A percentile compares a stretch with the other conserved stretches of the same genome.
These are phyloP conservation scores for Thaumetopoea pityocampa DNA, from an alignment of 1,140 invertebrate species.

Conservation along the genomic window DNA sequence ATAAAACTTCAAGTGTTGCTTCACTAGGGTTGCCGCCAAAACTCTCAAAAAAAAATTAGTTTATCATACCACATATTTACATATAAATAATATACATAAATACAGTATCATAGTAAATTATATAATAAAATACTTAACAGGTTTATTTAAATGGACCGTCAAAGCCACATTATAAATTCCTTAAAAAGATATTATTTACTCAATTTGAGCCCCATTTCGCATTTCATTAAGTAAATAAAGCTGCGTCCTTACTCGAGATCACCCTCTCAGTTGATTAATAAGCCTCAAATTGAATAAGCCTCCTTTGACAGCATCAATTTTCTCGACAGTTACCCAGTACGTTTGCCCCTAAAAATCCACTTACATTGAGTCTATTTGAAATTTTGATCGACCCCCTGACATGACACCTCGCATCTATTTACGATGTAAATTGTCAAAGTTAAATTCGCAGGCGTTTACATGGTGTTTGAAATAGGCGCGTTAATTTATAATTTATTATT, in stretches of 20 bases:
- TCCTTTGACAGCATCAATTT: slow-evolving; percentile 73
- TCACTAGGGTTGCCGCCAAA: no score
- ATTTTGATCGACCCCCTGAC: slow-evolving; percentile 69
- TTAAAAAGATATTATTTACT: slow-evolving; percentile 2
- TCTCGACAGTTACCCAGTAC: slow-evolving; percentile 43
- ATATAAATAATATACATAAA: no score
- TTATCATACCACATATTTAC: no score
- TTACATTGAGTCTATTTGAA: slow-evolving; percentile 66
- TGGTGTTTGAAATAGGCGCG: slow-evolving; percentile 23
- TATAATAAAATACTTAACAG: no score
- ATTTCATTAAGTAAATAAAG: slow-evolving; percentile 21
- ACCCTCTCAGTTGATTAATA: slow-evolving; percentile 56
- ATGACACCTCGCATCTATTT: slow-evolving; percentile 72
- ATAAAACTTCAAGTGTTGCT: no score
- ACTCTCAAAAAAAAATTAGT: no score
- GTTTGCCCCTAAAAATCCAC: slow-evolving; percentile 70
- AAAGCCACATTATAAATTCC: not conserved
- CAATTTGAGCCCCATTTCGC: slow-evolving; percentile 7
- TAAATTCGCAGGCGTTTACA: slow-evolving; percentile 35
- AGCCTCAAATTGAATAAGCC: slow-evolving; percentile 63
- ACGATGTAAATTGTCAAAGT: slow-evolving; percentile 72
- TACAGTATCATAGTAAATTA: no score
- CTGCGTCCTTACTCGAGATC: slow-evolving; percentile 4
- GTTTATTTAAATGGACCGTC: no score
- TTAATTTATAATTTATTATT: not conserved